phyloP scores from a whole-genome alignment of 2,797 vertebrate species.

The Huso huso region DNA sequence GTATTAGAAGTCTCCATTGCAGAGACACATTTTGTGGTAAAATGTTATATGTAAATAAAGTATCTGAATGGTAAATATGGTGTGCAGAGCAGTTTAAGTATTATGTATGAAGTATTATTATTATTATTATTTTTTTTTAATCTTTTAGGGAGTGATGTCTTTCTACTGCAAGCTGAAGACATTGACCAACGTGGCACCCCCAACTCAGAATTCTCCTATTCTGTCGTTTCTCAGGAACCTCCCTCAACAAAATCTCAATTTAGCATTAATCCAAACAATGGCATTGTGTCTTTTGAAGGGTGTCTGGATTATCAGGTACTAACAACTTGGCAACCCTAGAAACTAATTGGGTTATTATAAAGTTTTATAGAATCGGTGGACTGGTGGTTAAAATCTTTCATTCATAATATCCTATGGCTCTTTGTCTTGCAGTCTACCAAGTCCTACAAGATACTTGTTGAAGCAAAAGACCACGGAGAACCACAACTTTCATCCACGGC shows the following conservation, averaged over 20 bases:
- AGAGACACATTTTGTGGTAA: too few relatives aligned
- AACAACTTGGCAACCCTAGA: too few relatives aligned
- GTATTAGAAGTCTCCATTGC: too few relatives aligned
- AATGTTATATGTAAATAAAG: too few relatives aligned
- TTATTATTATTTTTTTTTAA: conserved; percentile 20
- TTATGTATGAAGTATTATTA: not conserved
- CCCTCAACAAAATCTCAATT: conserved; percentile 40
- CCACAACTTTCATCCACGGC: conserved; percentile 48
- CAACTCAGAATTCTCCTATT: conserved; percentile 58
- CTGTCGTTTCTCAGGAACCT: conserved; percentile 48
- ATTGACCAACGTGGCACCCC: conserved; percentile 41
- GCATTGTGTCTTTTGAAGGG: conserved; percentile 43
- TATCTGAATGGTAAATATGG: too few relatives aligned
- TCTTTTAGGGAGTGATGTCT: conserved; percentile 31
- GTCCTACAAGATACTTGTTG: conserved; percentile 45
- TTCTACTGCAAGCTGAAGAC: conserved; percentile 45
- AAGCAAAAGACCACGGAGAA: conserved; percentile 53
- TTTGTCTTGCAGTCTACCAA: conserved; percentile 45
- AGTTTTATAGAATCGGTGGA: too few relatives aligned
- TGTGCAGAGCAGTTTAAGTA: not conserved
- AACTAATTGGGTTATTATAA: too few relatives aligned
- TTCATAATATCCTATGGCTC: not conserved
- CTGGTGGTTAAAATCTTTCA: too few relatives aligned
- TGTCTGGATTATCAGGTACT: conserved; percentile 70
- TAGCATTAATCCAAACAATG: conserved; percentile 17